Evolutionary conservation across 2,888 invertebrate species (phyloP).

Genomic region (Phalangium opilio): DNA sequence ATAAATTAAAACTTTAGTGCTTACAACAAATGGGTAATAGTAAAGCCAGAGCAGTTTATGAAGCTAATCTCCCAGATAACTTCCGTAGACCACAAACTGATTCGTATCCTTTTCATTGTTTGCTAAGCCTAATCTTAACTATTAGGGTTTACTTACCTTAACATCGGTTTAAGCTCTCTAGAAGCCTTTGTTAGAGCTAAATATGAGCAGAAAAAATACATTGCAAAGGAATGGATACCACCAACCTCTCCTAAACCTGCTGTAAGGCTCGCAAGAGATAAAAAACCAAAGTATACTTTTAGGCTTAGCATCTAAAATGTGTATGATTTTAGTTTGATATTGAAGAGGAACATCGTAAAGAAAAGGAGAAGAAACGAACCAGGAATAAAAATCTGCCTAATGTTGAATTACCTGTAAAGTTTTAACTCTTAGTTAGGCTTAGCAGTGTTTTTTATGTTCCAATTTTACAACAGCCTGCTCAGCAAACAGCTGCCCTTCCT

Average conservation of each 20-base stretch:
- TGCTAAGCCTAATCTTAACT: neutral
- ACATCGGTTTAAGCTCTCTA: slow-evolving; percentile 37
- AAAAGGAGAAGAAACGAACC: slow-evolving; percentile 18
- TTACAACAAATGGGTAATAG: slow-evolving; percentile 98
- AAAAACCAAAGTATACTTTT: neutral
- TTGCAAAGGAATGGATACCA: slow-evolving; percentile 91
- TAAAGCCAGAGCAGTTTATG: slow-evolving; percentile 87
- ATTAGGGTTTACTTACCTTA: neutral
- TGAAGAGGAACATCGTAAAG: slow-evolving; percentile 26
- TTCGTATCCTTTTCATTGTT: slow-evolving; percentile 38
- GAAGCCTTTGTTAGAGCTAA: slow-evolving; percentile 95
- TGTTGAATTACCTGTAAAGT: slow-evolving; percentile 13
- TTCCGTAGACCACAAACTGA: slow-evolving; percentile 91
- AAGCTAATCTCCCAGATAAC: slow-evolving; percentile 88
- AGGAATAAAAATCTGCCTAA: slow-evolving; percentile 12
- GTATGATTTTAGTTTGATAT: slow-evolving; percentile 31
- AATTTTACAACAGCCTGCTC: neutral
- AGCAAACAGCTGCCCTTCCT: neutral
- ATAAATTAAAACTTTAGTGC: slow-evolving; percentile 33
- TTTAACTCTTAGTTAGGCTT: neutral
- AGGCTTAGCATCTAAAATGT: neutral
- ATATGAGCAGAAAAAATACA: slow-evolving; percentile 97
- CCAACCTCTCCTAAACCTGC: slow-evolving; percentile 62
- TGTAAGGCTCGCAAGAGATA: slow-evolving; percentile 8
- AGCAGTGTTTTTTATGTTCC: neutral